Base-by-base conservation (phyloP, 1,140 invertebrate genomes). In the Philaenus spumarius region DNA sequence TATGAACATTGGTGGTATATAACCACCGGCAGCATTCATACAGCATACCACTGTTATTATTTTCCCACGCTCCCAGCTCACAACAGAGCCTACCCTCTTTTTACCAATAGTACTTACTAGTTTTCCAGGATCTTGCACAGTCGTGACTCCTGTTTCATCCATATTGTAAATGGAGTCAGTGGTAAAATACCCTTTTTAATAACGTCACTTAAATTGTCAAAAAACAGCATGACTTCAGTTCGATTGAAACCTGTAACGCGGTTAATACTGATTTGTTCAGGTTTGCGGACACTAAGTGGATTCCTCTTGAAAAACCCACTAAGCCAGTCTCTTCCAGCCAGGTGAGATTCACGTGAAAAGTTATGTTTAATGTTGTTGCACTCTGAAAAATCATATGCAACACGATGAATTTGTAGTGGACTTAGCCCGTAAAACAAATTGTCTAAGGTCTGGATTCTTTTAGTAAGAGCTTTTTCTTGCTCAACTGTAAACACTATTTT, bases 1-100 rank as follows among this genome's bases (percentile, higher is more conserved):
- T 40, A 73, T 73, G 67, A 76, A 70, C 67, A 73, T 67, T 1
- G 72, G 73, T 50, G 73, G 68, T 45, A 73, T 64, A 60, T 51
- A 73, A 2, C 56, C 56, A 0, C 68, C 69, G 34, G 61, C 59
- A 61, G 60, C 60, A 61, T 63, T 73, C 47, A 71, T 63, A 9
- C 45, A n/a, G 47, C 62, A 67, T 2, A 69, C 56, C n/a, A 67
- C 50, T 12, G 68, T 70, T 11, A 63, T 55, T 7, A 51, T 66
- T 62, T 69, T 71, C 50, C 68, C 68, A 60, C 67, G 67, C 52
- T 67, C 64, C 50, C 55, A 56, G 15, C 55, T 60, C 0, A 63
- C 64, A 22, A 62, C 24, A 68, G 51, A 46, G 5, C 60, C 64
- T 7, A 66, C 53, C 24, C 37, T 35, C 37, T 52, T 60, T 45